Base-by-base conservation (phyloP, 2,113 vertebrate species). In the Cyrtonyx montezumae region DNA sequence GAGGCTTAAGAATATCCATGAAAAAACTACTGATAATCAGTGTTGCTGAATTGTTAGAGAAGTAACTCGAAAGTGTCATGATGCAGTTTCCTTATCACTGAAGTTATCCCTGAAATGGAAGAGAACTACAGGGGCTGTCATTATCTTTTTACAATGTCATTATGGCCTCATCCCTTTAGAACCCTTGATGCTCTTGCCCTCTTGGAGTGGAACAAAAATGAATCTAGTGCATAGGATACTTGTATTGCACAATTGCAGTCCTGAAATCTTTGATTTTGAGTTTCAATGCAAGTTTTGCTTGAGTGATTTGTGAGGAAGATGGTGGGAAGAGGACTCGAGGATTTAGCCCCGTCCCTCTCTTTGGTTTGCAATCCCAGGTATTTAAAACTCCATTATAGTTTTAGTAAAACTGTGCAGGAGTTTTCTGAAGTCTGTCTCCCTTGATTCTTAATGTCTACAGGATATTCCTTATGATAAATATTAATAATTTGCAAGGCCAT, bases 391-490 rank as follows among this genome's bases (percentile, higher is more conserved):
- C 79, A 92, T 85, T 93, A 63, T 79, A 95, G 82, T 91, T 84
- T 91, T 63, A 85, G 79, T 70, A 81, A 92, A 85, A 87, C 79
- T 88, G 36, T 92, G 70, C 62, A 73, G 93, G 65, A 94, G 92
- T 79, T 84, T 87, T 70, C 84, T 96, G 83, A 83, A 84, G 43
- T 94, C 71, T 93, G 81, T 94, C 84, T 93, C 84, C 97, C 93
- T 95, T 84, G 87, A 94, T 97, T 96, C 93, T 95, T 95, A 95
- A 91, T 97, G 91, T 94, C 88, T 94, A 95, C 95, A 91, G 90
- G 92, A 96, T 96, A 91, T 94, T 95, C 88, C 76, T 96, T 93
- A 90, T 96, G 97, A 97, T 95, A 97, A 97, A 97, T 95, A 96
- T 96, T 96, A 95, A 97, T 95, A 95, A 96, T 94, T 96, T 97